Conservation (phyloP, 2,797 vertebrate species). For the Pteropus rufus region DNA sequence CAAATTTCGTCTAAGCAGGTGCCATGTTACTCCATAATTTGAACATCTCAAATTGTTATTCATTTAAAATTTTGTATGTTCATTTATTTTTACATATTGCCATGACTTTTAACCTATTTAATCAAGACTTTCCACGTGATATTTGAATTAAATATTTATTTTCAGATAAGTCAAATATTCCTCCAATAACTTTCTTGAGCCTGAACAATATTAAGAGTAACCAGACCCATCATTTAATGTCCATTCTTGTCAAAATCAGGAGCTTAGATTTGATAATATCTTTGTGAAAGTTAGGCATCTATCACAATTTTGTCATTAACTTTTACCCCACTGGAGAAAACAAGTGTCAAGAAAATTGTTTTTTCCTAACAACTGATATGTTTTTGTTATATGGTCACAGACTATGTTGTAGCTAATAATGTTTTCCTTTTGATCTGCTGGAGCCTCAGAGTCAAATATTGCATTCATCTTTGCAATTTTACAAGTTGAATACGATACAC, state of each 20-base stretch:
- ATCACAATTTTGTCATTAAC: neutral
- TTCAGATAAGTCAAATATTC: neutral
- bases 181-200: neutral
- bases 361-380: neutral
- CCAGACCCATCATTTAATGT: neutral
- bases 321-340: neutral
- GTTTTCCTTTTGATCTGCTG: neutral
- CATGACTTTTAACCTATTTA: neutral
- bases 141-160: neutral
- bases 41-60: neutral
- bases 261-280: neutral
- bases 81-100: neutral
- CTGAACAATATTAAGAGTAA: neutral
- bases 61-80: neutral
- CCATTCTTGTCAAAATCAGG: neutral
- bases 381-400: neutral
- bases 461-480: no score
- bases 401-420: neutral
- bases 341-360: neutral
- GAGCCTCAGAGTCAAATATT: neutral
- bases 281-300: neutral
- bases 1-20: neutral
- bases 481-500: no score
- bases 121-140: neutral
- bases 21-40: neutral